Base-by-base conservation (phyloP, 1,140 invertebrate species). In the Camponotus vicinus region DNA sequence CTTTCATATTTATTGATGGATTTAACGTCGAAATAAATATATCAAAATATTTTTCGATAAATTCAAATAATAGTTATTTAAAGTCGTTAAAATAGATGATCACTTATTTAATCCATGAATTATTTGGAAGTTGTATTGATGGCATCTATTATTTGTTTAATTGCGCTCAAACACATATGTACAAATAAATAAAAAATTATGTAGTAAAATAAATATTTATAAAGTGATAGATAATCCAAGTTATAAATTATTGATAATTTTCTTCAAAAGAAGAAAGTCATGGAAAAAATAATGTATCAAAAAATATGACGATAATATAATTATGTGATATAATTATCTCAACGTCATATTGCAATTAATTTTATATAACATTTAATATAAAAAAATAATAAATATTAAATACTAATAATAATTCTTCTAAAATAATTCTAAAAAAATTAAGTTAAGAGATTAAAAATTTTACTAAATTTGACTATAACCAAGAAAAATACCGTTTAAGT, bases 61-160 rank as follows among this genome's bases (percentile, higher is more conserved):
- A 71, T 3, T 34, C 27, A 27, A 27, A 27, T 27, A 27, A 27
- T 27, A 27, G 27, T 27, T 27, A 27, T 27, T 27, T 27, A 27
- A 70, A 34, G 15, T 55, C 1, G 32, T 71, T 55, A 4, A 71
- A 71, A 71, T 55, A 34, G 34, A 71, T 49, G 45, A 49, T 55
- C 5, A 34, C 2, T 52, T 18, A 27, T 34, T 71, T 73, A 2
- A 73, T 11, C 6, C 32, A n/a, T 55, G n/a, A 37, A 3, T 37
- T 52, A 71, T 55, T 52, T 9, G 8, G 11, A 37, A n/a, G 18
- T 21, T 4, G 52, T 8, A 37, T 55, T n/a, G 18, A n/a, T 55
- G 6, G 49, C 6, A 11, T 45, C 42, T 45, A 9, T 9, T n/a
- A 55, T 55, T n/a, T 55, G n/a, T 55, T 55, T 27, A 27, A 27